Conservation (phyloP, 2,888 invertebrate species). For the Drepana falcataria region DNA sequence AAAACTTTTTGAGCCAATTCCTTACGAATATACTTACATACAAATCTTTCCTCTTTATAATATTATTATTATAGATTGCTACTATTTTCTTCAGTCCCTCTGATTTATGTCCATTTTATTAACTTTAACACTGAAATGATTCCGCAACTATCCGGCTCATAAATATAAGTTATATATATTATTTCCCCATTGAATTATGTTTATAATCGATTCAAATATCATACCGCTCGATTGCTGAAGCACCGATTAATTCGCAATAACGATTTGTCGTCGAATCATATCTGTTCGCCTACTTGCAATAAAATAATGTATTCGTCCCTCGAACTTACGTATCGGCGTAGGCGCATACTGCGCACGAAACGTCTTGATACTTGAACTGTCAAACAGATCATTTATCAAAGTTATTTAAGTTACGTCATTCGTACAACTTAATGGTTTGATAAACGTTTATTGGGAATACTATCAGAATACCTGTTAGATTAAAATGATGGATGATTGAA, state of each 20-base stretch:
- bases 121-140: too few relatives aligned
- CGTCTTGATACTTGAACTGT: constrained; percentile 51
- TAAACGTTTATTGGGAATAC: background rate
- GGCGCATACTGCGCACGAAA: constrained; percentile 43
- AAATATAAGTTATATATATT: too few relatives aligned
- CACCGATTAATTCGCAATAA: constrained; percentile 72
- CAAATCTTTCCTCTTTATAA: too few relatives aligned
- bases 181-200: too few relatives aligned
- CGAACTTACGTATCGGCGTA: constrained; percentile 63
- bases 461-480: constrained; percentile 1
- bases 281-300: constrained; percentile 67
- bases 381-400: constrained; percentile 23
- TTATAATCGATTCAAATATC: too few relatives aligned
- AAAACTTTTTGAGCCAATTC: too few relatives aligned
- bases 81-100: too few relatives aligned
- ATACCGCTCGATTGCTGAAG: too few relatives aligned
- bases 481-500: background rate
- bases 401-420: constrained; percentile 8
- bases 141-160: too few relatives aligned
- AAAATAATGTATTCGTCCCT: constrained; percentile 67
- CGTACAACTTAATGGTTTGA: background rate
- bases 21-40: too few relatives aligned
- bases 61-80: too few relatives aligned
- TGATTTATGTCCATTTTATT: too few relatives aligned
- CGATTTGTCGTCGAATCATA: constrained; percentile 71